Evolutionary conservation across 1,140 invertebrate species (phyloP).

Genomic region (Acromyrmex charruanus): DNA sequence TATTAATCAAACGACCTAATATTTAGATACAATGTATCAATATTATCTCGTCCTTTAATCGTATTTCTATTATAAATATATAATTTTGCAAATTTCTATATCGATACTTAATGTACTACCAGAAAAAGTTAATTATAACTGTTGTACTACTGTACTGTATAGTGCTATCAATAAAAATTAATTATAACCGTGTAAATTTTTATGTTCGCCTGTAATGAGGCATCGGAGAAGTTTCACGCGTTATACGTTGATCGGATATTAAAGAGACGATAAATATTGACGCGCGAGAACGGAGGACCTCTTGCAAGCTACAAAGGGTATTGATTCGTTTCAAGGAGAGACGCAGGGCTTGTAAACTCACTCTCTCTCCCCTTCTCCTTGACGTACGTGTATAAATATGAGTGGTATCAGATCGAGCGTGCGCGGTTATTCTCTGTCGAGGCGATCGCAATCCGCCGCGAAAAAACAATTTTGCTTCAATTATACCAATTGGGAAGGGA

Average conservation of each 20-base stretch:
- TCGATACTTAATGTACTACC: too few species aligned
- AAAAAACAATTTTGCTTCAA: constrained; percentile 13
- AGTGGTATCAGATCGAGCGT: constrained; percentile 66
- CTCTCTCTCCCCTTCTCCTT: not conserved
- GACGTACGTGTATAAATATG: constrained; percentile 62
- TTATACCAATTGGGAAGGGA: not conserved
- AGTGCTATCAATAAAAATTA: not conserved
- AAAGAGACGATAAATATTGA: constrained; percentile 65
- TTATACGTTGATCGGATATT: constrained; percentile 33
- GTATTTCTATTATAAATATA: not conserved
- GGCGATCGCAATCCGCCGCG: constrained; percentile 8
- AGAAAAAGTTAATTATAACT: not conserved
- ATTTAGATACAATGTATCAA: not conserved
- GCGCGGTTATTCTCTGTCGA: constrained; percentile 62
- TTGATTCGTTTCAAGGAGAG: constrained; percentile 72
- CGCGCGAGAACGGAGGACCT: constrained; percentile 51
- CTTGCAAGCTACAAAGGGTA: constrained; percentile 63
- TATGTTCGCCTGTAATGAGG: not conserved
- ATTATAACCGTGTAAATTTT: not conserved
- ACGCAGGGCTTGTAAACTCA: constrained; percentile 61
- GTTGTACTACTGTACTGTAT: too few species aligned
- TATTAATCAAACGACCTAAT: not conserved
- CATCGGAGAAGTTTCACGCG: not conserved
- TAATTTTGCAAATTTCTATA: not conserved
- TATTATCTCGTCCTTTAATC: not conserved